Conservation (phyloP, 2,113 vertebrate genomes). For the Lophura nycthemera region DNA sequence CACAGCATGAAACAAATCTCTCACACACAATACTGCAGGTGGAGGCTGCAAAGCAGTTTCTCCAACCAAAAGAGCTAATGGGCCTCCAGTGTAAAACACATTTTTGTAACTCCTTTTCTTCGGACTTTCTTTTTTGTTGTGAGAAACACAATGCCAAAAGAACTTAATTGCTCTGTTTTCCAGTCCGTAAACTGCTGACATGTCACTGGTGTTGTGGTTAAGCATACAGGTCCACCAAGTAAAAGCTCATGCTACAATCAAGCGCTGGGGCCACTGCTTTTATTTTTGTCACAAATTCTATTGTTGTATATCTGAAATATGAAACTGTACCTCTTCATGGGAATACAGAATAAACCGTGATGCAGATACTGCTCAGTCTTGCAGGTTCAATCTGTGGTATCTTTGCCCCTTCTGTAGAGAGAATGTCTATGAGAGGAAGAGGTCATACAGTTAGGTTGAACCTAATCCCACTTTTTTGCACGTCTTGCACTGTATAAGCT, state of each 20-base stretch:
- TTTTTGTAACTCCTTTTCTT: constrained; percentile 72
- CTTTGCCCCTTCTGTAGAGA: neutral
- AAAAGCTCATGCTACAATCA: neutral
- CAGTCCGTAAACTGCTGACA: constrained; percentile 63
- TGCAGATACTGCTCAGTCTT: neutral
- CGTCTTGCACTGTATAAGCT: neutral
- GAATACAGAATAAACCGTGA: neutral
- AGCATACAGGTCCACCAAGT: constrained; percentile 42
- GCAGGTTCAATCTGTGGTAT: neutral
- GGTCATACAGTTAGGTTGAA: neutral
- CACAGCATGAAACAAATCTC: constrained; percentile 76
- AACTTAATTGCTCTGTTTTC: constrained; percentile 70
- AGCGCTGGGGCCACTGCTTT: neutral
- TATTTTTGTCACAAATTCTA: neutral
- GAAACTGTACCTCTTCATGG: neutral
- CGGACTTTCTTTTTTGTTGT: constrained; percentile 65
- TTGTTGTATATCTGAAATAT: neutral
- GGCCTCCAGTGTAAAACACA: constrained; percentile 73
- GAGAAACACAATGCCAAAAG: constrained; percentile 71
- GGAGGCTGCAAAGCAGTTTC: constrained; percentile 70
- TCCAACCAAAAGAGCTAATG: constrained; percentile 65
- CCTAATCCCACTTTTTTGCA: neutral
- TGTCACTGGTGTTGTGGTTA: constrained; percentile 53
- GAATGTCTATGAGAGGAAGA: neutral
- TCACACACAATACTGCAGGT: constrained; percentile 80